A percentile compares a stretch with the other conserved stretches of the same genome.
Evolutionary conservation across 2,113 vertebrate species (phyloP).

Genomic region (Merops nubicus): DNA sequence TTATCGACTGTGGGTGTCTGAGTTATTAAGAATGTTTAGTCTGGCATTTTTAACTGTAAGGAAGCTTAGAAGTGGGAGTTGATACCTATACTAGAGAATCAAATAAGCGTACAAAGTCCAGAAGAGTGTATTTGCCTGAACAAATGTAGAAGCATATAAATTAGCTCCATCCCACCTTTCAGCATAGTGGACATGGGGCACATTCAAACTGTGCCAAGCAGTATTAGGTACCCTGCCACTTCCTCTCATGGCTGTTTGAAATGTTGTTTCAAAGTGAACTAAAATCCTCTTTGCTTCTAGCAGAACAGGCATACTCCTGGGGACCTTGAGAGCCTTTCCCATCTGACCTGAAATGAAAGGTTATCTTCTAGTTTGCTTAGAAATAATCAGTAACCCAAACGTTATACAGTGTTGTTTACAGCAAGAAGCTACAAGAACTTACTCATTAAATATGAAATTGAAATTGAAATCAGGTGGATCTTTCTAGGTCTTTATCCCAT

Average conservation of each 20-base stretch:
- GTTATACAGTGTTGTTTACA: neutral
- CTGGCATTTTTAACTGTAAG: neutral
- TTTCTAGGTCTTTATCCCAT: neutral
- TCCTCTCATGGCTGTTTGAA: neutral
- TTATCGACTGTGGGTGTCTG: neutral
- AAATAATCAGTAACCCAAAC: neutral
- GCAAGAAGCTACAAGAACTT: neutral
- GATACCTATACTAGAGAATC: neutral
- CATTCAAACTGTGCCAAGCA: neutral
- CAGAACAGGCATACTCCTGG: neutral
- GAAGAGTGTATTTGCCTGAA: neutral
- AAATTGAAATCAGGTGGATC: neutral
- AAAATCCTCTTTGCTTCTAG: neutral
- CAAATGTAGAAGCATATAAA: fast-evolving
- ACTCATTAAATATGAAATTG: neutral
- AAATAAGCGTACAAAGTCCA: fast-evolving
- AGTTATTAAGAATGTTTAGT: neutral
- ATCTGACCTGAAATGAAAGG: neutral
- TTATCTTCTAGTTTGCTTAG: neutral
- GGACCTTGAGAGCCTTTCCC: neutral
- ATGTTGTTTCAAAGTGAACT: neutral
- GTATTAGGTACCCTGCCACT: neutral
- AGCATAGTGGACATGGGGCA: fast-evolving
- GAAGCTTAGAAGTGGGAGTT: neutral
- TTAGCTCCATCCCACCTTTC: neutral